These are phyloP conservation scores for Zaprionus nigranus DNA, from an alignment of 1,140 invertebrate genomes.

Conservation along the genomic window DNA sequence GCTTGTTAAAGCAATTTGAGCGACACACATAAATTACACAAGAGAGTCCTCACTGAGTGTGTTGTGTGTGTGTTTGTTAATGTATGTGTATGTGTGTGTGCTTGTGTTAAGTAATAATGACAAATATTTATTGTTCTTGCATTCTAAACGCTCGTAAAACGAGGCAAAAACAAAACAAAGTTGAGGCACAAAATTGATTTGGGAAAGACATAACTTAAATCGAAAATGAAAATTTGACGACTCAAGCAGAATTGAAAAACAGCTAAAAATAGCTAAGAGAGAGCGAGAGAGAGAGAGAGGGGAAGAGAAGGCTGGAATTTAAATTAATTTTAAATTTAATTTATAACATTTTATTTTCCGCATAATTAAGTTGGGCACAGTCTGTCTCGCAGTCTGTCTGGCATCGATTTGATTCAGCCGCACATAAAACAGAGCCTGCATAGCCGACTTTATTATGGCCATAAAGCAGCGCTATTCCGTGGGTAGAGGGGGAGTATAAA, in stretches of 20 bases:
- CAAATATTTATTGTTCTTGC: conserved; percentile 48
- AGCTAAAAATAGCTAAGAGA: background rate
- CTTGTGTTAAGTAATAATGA: conserved; percentile 9
- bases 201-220: background rate
- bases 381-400: background rate
- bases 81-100: background rate
- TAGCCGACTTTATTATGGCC: background rate
- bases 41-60: background rate
- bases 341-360: conserved; percentile 1
- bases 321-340: conserved; percentile 7
- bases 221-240: background rate
- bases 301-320: background rate
- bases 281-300: no score
- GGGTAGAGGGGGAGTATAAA: background rate
- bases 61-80: background rate
- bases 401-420: background rate
- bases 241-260: background rate
- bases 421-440: background rate
- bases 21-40: conserved; percentile 55
- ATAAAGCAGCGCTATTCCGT: background rate
- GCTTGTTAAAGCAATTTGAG: conserved; percentile 45
- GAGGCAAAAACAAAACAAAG: background rate
- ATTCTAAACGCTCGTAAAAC: conserved; percentile 54
- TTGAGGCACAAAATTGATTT: background rate
- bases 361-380: background rate